Evolutionary conservation across 2,113 vertebrate species (phyloP).

Genomic region (Proteles cristata): DNA sequence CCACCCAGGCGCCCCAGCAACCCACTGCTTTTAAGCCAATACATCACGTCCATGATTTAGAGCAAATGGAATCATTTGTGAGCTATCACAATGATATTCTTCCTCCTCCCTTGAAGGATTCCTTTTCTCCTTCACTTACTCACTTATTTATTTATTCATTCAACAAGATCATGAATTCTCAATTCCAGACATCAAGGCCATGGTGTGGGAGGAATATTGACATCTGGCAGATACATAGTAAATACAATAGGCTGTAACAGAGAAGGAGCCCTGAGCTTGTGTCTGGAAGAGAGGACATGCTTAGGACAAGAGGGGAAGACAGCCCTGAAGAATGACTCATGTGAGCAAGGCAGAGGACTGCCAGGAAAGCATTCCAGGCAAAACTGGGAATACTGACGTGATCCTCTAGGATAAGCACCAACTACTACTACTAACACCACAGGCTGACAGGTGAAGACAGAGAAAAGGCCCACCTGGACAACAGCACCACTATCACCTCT

Average conservation of each 20-base stretch:
- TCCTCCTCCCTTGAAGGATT: not conserved
- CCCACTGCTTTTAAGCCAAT: not conserved
- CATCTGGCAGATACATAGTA: not conserved
- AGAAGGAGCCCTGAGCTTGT: not conserved
- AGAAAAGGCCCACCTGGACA: not conserved
- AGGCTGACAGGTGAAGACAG: not conserved
- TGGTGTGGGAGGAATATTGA: not conserved
- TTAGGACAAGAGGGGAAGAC: not conserved
- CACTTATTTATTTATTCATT: not conserved
- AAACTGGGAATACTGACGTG: fast-evolving
- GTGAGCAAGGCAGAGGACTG: not conserved
- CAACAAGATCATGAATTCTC: not conserved
- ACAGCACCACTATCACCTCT: no score
- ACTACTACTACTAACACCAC: no score
- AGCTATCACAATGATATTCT: no score
- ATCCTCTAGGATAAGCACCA: not conserved
- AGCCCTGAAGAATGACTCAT: not conserved
- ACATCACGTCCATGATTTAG: fast-evolving
- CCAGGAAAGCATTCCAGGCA: not conserved
- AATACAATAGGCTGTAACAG: not conserved
- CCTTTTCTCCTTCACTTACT: not conserved
- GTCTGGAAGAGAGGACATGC: not conserved
- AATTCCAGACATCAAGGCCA: not conserved
- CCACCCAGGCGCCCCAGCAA: no score
- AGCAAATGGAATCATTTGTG: not conserved